Evolutionary conservation across 2,797 vertebrate species (phyloP).

Genomic region (Onychomys arenicola): DNA sequence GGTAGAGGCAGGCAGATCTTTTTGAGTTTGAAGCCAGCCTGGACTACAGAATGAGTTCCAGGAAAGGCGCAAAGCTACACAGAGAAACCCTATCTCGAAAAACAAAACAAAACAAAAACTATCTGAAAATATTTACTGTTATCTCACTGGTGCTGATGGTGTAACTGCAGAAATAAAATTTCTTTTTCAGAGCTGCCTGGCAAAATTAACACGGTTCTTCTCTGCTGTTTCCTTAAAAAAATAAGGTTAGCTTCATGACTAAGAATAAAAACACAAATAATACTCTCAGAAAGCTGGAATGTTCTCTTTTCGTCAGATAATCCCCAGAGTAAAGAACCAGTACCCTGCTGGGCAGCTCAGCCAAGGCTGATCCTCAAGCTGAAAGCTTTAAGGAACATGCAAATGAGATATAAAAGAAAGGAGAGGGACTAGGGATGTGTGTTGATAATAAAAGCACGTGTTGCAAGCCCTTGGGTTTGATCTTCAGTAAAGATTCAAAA

Average conservation of each 20-base stretch:
- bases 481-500: neutral
- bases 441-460: neutral
- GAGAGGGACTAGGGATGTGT: neutral
- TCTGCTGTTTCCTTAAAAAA: slow-evolving; percentile 9
- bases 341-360: neutral
- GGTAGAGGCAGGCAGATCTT: too few species aligned
- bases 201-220: neutral
- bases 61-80: too few species aligned
- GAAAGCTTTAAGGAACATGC: slow-evolving; percentile 36
- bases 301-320: slow-evolving; percentile 58
- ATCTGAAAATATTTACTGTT: slow-evolving; percentile 2
- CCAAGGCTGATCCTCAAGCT: neutral
- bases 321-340: neutral
- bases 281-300: slow-evolving; percentile 37
- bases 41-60: too few species aligned
- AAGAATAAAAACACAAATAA: slow-evolving; percentile 55
- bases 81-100: too few species aligned
- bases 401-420: slow-evolving; percentile 44
- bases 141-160: neutral
- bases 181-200: neutral
- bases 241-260: slow-evolving; percentile 29
- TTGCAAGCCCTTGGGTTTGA: neutral
- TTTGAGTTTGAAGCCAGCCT: too few species aligned
- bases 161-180: neutral
- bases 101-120: too few species aligned